Conservation (phyloP, 2,888 invertebrate species). For the Drosophila meridiana region DNA sequence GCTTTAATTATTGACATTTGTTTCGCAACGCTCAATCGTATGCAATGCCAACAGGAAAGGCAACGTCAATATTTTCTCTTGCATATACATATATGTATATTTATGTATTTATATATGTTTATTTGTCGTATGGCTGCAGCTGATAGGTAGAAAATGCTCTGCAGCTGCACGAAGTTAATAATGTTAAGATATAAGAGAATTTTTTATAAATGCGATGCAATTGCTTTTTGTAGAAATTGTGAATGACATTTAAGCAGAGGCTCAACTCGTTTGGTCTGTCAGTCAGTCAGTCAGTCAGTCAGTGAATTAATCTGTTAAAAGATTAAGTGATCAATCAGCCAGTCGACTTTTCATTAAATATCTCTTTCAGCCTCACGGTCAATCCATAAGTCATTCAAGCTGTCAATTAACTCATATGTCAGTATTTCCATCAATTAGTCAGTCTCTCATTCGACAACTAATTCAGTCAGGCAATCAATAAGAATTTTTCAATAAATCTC, state of each 20-base stretch:
- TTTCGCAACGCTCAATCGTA: neutral
- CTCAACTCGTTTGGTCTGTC: neutral
- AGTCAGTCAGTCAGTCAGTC: neutral
- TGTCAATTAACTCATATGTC: neutral
- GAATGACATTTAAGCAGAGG: neutral
- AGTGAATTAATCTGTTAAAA: neutral
- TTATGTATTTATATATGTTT: neutral
- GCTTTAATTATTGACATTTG: slow-evolving; percentile 9
- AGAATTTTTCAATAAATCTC: neutral
- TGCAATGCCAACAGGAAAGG: neutral
- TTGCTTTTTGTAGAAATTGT: neutral
- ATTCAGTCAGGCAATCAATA: neutral
- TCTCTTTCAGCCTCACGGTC: neutral
- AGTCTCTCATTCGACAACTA: too few relatives aligned
- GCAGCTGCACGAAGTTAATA: neutral
- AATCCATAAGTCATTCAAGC: neutral
- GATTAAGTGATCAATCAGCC: neutral
- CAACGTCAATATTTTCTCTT: neutral
- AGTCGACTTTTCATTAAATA: neutral
- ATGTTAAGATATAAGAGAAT: too few relatives aligned
- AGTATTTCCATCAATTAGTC: neutral
- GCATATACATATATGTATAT: neutral
- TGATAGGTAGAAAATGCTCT: neutral
- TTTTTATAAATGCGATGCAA: neutral
- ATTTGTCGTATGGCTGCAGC: neutral